These are phyloP conservation scores for Leucophenga montana DNA, from an alignment of 2,888 invertebrate species.

Conservation along the genomic window DNA sequence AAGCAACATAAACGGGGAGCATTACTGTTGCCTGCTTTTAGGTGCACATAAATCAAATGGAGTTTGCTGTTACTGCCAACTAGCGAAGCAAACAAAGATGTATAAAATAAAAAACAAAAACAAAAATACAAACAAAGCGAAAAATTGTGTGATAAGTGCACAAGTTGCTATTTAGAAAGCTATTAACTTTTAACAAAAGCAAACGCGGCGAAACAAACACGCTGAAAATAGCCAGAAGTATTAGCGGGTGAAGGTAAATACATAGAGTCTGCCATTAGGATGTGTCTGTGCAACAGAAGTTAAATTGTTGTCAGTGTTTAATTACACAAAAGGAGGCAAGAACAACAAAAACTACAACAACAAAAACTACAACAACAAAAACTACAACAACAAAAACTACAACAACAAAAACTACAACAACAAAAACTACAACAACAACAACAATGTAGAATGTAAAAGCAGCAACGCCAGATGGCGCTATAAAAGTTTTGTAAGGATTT, in stretches of 20 bases:
- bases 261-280: no score
- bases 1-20: no score
- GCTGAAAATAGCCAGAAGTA: conserved; percentile 14
- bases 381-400: conserved; percentile 34
- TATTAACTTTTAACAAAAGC: conserved; percentile 43
- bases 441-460: neutral
- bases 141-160: conserved; percentile 18
- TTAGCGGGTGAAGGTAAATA: conserved; percentile 16
- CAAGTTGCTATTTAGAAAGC: conserved; percentile 43
- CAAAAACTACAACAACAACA: conserved; percentile 32
- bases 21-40: conserved; percentile 5
- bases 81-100: conserved; percentile 12
- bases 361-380: conserved; percentile 32
- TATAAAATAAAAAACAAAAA: neutral
- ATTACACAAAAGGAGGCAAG: conserved; percentile 39
- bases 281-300: conserved; percentile 53
- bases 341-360: conserved; percentile 46
- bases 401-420: conserved; percentile 34
- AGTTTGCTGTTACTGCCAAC: neutral
- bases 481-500: conserved; percentile 20
- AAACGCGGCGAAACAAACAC: conserved; percentile 34
- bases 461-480: neutral
- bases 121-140: neutral
- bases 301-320: conserved; percentile 59
- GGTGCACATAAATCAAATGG: conserved; percentile 7